These are phyloP conservation scores for Tryphoninae sp. DNA, from an alignment of 2,888 invertebrate genomes.

Conservation along the genomic window DNA sequence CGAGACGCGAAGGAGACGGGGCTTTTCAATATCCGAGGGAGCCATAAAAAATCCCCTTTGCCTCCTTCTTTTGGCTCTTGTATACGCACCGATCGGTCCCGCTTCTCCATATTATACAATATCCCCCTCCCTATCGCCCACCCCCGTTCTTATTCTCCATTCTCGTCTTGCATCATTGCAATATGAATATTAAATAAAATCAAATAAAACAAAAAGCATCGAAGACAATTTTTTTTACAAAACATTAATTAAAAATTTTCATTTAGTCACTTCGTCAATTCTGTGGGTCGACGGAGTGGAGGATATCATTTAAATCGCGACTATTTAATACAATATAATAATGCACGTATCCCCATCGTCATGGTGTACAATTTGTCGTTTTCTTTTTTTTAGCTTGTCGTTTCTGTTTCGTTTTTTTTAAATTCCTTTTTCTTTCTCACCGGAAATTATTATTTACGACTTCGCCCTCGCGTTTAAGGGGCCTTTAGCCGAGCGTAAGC, in stretches of 20 bases:
- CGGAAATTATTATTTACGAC: conserved; percentile 48
- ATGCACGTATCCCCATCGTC: not conserved
- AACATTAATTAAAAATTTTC: not conserved
- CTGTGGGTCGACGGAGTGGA: not conserved
- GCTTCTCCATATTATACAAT: conserved; percentile 48
- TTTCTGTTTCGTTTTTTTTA: not conserved
- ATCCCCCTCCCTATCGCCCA: conserved; percentile 42
- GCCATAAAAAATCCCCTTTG: conserved; percentile 65
- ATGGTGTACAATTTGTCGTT: not conserved
- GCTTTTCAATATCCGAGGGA: conserved; percentile 73
- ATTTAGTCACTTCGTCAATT: not conserved
- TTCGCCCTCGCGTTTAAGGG: conserved; percentile 40
- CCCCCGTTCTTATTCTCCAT: conserved; percentile 54
- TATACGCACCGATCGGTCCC: conserved; percentile 60
- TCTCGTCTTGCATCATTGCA: conserved; percentile 52
- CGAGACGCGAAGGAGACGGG: conserved; percentile 46
- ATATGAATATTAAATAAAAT: conserved; percentile 47
- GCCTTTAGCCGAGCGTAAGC: conserved; percentile 38
- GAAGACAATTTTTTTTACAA: not conserved
- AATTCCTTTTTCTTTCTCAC: not conserved
- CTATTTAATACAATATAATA: conserved; percentile 16
- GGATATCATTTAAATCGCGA: not conserved
- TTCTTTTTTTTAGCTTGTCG: not conserved
- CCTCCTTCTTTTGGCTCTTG: conserved; percentile 41
- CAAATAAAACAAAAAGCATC: not conserved